phyloP scores from a whole-genome alignment of 1,140 invertebrate genomes.

The Panagrolaimus sp. region DNA sequence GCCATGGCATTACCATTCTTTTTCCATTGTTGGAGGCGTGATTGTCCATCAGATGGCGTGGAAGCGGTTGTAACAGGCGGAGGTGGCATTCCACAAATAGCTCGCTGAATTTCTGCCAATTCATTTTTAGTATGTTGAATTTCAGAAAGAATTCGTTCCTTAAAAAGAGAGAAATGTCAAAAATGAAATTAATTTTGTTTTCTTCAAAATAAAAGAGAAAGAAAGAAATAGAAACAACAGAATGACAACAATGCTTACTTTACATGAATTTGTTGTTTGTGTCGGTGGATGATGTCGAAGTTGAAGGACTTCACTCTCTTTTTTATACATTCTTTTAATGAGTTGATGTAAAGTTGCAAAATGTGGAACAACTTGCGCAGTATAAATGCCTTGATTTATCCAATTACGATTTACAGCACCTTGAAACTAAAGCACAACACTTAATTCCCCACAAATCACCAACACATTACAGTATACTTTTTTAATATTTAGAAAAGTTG shows the following conservation, averaged over 20 bases:
- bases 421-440: neutral
- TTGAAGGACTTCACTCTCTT: slow-evolving; percentile 19
- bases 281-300: neutral
- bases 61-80: neutral
- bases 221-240: neutral
- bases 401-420: slow-evolving; percentile 13
- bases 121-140: slow-evolving; percentile 25
- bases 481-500: neutral
- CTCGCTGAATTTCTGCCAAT: slow-evolving; percentile 23
- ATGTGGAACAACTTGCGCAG: slow-evolving; percentile 9
- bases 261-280: slow-evolving; percentile 7
- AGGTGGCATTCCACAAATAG: slow-evolving; percentile 11
- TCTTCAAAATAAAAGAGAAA: neutral
- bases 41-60: slow-evolving; percentile 26
- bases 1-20: slow-evolving; percentile 13
- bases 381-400: neutral
- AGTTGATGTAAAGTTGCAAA: slow-evolving; percentile 19
- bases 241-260: slow-evolving; percentile 12
- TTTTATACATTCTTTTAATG: slow-evolving; percentile 19
- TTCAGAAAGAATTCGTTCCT: slow-evolving; percentile 25
- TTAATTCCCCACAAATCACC: neutral
- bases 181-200: neutral
- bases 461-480: neutral
- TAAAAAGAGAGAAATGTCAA: neutral
- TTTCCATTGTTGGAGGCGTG: slow-evolving; percentile 36